Evolutionary conservation across 2,888 invertebrate genomes (phyloP).

Genomic region (Cryptosula pallasiana): DNA sequence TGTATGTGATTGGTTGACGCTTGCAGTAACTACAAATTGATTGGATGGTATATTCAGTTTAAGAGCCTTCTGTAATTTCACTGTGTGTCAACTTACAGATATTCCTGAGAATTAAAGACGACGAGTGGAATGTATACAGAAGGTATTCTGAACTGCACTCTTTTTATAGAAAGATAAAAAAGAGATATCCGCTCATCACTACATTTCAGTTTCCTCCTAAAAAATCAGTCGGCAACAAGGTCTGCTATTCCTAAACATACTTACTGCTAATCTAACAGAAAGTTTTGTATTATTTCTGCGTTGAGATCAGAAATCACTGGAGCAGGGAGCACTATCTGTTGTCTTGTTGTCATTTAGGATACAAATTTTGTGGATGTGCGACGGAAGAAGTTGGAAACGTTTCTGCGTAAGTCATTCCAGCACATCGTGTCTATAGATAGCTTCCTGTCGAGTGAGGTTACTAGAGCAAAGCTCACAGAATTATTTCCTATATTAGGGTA

Average conservation of each 20-base stretch:
- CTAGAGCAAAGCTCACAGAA: constrained; percentile 60
- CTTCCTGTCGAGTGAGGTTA: constrained; percentile 57
- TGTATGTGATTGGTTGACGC: not conserved
- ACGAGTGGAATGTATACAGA: constrained; percentile 93
- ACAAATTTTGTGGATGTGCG: constrained; percentile 73
- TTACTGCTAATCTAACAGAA: too few relatives aligned
- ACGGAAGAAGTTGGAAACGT: constrained; percentile 76
- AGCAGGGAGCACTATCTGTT: too few relatives aligned
- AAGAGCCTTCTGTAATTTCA: too few relatives aligned
- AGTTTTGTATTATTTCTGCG: too few relatives aligned
- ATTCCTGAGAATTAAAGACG: constrained; percentile 73
- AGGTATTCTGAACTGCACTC: constrained; percentile 88
- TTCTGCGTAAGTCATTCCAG: constrained; percentile 72
- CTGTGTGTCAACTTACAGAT: too few relatives aligned
- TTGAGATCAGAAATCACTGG: too few relatives aligned
- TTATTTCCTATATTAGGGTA: constrained; percentile 75
- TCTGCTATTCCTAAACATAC: constrained; percentile 53
- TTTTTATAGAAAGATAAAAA: constrained; percentile 76
- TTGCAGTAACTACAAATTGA: constrained; percentile 31
- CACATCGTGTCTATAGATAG: constrained; percentile 65
- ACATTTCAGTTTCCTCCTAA: constrained; percentile 89
- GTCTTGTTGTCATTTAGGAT: too few relatives aligned
- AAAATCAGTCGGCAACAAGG: constrained; percentile 87
- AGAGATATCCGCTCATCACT: constrained; percentile 71
- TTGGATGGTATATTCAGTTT: too few relatives aligned